Evolutionary conservation across 2,797 vertebrate species (phyloP).

Genomic region (Melanotaenia maccullochi): DNA sequence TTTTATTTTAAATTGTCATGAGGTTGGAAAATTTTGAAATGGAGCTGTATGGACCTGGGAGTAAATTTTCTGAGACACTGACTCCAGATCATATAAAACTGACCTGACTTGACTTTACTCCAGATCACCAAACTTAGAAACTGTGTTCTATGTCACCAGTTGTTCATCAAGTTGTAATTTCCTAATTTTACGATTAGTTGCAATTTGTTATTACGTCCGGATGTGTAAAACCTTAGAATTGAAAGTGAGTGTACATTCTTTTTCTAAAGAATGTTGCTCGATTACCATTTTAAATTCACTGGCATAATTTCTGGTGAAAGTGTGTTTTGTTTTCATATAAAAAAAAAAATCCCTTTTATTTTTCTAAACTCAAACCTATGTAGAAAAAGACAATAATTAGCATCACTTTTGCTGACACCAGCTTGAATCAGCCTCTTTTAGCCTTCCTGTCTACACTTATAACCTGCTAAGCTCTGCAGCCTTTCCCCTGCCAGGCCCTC

Average conservation of each 20-base stretch:
- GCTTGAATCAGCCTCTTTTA: conserved; percentile 48
- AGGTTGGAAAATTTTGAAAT: too few species aligned
- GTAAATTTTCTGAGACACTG: too few species aligned
- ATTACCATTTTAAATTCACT: too few species aligned
- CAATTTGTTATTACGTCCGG: background rate
- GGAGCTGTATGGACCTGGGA: too few species aligned
- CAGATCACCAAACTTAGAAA: too few species aligned
- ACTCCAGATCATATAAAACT: too few species aligned
- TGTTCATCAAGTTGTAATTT: background rate
- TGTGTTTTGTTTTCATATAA: background rate
- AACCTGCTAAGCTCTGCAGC: conserved; percentile 67
- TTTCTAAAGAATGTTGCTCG: too few species aligned
- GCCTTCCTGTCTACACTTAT: conserved; percentile 50
- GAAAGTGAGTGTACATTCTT: background rate
- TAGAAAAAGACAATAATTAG: conserved; percentile 21
- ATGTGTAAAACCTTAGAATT: background rate
- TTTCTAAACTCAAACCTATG: conserved; percentile 9
- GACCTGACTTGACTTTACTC: too few species aligned
- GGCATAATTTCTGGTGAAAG: background rate
- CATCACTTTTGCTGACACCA: conserved; percentile 54
- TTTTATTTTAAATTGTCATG: background rate
- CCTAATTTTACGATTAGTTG: background rate
- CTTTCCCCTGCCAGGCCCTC: conserved; percentile 66
- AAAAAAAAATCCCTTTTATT: background rate
- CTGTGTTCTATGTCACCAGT: too few species aligned